Evolutionary conservation across 2,797 vertebrate genomes (phyloP).

Genomic region (Cynodonichthys magdalenae): DNA sequence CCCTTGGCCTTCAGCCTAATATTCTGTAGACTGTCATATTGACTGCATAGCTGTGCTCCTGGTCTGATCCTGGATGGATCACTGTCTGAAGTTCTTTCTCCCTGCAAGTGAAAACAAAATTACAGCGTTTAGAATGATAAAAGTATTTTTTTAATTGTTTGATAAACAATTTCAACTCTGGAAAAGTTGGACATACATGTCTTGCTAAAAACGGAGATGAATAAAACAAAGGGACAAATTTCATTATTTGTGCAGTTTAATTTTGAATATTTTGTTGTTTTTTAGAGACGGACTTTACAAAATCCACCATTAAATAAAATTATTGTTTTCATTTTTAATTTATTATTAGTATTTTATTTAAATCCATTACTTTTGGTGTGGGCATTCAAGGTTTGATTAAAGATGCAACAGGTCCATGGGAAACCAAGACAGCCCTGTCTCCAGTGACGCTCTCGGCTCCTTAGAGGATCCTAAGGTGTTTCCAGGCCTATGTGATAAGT

Average conservation of each 20-base stretch:
- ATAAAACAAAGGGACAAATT: conserved; percentile 15
- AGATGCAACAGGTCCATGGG: not conserved
- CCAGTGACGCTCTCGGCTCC: not conserved
- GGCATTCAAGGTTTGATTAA: too few species aligned
- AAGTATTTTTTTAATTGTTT: conserved; percentile 51
- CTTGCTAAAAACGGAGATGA: conserved; percentile 38
- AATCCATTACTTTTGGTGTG: too few species aligned
- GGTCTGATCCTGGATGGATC: conserved; percentile 51
- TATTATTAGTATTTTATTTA: too few species aligned
- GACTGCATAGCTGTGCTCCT: conserved; percentile 50
- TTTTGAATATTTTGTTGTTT: not conserved
- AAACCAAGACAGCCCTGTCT: not conserved
- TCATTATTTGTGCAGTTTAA: conserved; percentile 19
- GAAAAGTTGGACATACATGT: conserved; percentile 31
- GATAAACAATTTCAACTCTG: not conserved
- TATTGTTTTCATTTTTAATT: too few species aligned
- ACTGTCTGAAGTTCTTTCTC: conserved; percentile 37
- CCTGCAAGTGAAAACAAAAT: conserved; percentile 45
- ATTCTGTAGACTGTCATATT: conserved; percentile 32
- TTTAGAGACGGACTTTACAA: not conserved
- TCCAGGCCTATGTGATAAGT: not conserved
- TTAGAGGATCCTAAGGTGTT: not conserved
- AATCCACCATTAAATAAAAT: too few species aligned
- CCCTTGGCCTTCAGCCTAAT: conserved; percentile 27
- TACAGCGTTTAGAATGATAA: conserved; percentile 32